Base-by-base conservation (phyloP, 1,140 invertebrate genomes). In the Brachionus angularis region DNA sequence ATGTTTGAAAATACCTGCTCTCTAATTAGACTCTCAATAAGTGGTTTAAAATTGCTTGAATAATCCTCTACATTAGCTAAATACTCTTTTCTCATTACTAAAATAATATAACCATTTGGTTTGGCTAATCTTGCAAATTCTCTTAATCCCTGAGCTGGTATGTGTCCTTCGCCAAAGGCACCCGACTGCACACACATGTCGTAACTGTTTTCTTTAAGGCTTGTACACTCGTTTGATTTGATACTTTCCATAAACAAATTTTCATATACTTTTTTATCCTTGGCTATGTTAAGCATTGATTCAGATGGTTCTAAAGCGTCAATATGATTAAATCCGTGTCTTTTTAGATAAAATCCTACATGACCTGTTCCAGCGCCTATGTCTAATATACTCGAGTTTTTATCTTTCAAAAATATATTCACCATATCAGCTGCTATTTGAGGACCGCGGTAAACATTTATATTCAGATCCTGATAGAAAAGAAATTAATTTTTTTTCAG, bases 111-210 rank as follows among this genome's bases (percentile, higher is more conserved):
- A 44, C 77, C 77, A 82, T 81, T 82, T 74, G 77, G 76, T 76
- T 81, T 82, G 3, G 79, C 78, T 10, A 83, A 74, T 18, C 81
- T 73, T 27, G 79, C 75, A 76, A 83, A 78, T 74, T 83, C 80
- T 46, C 77, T 58, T 21, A 83, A 16, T 33, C 78, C 81, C 10
- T 55, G 61, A 42, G 77, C 76, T 36, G 82, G 81, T 72, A 83
- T 82, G 73, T 83, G 82, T 5, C 82, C 81, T 73, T 83, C 81
- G 0, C 82, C 82, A 80, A 83, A 82, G 7, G 81, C 81, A 1
- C 82, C 82, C 42, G 78, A 73, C 34, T 78, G 76, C 0, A 79
- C 78, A 8, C 77, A 36, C 52, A 73, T 73, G 67, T 82, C 81
- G 62, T 83, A 83, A 1, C 81, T 82, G 74, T 61, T 50, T 49